phyloP scores from a whole-genome alignment of 1,140 invertebrate genomes.

The Drosophila pectinifera region DNA sequence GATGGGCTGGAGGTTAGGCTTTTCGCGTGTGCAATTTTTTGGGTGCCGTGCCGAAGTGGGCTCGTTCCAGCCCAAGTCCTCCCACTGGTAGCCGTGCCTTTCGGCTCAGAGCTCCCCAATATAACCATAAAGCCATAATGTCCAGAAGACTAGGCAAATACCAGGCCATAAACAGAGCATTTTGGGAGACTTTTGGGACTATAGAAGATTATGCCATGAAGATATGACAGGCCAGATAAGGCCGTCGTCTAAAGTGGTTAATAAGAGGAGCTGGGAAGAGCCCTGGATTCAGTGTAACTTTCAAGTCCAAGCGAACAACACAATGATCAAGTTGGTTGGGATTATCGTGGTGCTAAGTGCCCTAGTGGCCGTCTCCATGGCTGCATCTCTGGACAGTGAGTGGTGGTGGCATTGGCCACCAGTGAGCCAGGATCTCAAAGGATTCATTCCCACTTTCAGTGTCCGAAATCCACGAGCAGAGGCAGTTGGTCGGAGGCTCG shows the following conservation, averaged over 20 bases:
- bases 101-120: not conserved
- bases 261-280: conserved; percentile 23
- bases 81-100: conserved; percentile 15
- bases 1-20: not conserved
- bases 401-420: not conserved
- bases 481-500: conserved; percentile 23
- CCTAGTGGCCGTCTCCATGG: conserved; percentile 18
- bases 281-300: conserved; percentile 3
- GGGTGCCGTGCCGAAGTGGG: conserved; percentile 8
- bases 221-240: conserved; percentile 31
- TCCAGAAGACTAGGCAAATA: conserved; percentile 18
- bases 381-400: conserved; percentile 42
- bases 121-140: conserved; percentile 30
- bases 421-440: too few species aligned
- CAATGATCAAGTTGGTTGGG: conserved; percentile 13
- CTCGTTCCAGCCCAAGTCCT: conserved; percentile 3
- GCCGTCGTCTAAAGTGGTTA: not conserved
- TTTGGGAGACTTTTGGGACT: conserved; percentile 9
- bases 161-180: conserved; percentile 3
- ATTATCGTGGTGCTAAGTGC: conserved; percentile 17
- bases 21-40: not conserved
- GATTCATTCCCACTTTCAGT: conserved; percentile 12
- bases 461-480: conserved; percentile 31
- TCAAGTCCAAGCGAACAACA: not conserved
- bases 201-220: conserved; percentile 29